Evolutionary conservation across 2,888 invertebrate species (phyloP).

Genomic region (Drosophila quasianomalipes): DNA sequence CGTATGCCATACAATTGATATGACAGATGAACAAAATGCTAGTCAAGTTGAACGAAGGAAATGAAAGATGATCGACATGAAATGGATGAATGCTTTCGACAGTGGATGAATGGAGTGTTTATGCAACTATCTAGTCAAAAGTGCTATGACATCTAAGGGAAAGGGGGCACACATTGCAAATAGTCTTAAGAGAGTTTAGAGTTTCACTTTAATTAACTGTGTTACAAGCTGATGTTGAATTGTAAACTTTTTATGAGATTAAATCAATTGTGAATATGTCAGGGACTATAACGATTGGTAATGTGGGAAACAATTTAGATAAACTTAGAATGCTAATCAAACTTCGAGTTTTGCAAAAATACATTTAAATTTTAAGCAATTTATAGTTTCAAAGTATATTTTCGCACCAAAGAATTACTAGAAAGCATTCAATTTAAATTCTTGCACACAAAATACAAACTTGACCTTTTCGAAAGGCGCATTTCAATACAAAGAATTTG

Average conservation of each 20-base stretch:
- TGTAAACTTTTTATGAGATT: not conserved
- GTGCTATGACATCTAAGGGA: slow-evolving; percentile 1
- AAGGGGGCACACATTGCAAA: not conserved
- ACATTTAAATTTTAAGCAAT: not conserved
- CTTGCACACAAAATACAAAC: not conserved
- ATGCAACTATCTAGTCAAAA: not conserved
- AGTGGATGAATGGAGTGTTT: not conserved
- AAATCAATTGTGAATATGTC: not conserved
- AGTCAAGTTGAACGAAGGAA: slow-evolving; percentile 3
- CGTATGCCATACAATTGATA: slow-evolving; percentile 60
- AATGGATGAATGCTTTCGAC: not conserved
- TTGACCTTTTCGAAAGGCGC: not conserved
- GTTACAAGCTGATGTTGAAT: not conserved
- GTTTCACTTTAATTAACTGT: not conserved
- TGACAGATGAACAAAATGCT: slow-evolving; percentile 30
- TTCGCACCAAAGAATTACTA: not conserved
- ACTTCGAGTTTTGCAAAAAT: not conserved
- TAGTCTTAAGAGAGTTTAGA: not conserved
- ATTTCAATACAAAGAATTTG: slow-evolving; percentile 18
- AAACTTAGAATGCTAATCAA: not conserved
- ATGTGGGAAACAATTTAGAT: not conserved
- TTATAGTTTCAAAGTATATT: not conserved
- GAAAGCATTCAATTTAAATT: slow-evolving; percentile 3
- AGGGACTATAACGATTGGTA: not conserved
- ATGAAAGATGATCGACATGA: slow-evolving; percentile 19